Evolutionary conservation across 2,113 vertebrate species (phyloP).

Genomic region (Tor tambroides): DNA sequence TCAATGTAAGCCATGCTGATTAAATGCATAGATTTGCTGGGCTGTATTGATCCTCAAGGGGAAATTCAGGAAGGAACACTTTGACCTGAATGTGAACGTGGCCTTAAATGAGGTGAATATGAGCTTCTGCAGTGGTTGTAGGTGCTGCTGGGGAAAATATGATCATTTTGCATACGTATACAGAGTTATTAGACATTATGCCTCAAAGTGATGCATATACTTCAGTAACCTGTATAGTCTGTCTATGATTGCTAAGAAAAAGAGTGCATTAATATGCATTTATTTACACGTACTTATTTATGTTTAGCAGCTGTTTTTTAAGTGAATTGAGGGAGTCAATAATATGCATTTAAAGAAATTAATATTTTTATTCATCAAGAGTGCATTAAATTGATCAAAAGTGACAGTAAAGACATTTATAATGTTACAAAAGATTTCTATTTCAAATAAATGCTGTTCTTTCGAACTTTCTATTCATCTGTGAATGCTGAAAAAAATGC

Average conservation of each 20-base stretch:
- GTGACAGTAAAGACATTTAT: too few species aligned
- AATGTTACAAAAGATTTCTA: too few species aligned
- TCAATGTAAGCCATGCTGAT: slow-evolving; percentile 6
- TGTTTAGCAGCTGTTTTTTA: background rate
- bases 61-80: slow-evolving; percentile 26
- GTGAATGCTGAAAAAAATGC: too few species aligned
- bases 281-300: background rate
- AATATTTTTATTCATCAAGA: background rate
- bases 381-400: too few species aligned
- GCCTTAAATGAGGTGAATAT: slow-evolving; percentile 7
- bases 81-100: slow-evolving; percentile 26
- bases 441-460: too few species aligned
- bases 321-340: background rate
- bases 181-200: background rate
- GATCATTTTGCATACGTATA: background rate
- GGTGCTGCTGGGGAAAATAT: background rate
- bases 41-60: slow-evolving; percentile 20
- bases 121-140: background rate
- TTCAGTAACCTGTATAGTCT: background rate
- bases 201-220: background rate
- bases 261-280: background rate
- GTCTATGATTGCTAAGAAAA: background rate
- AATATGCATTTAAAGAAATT: background rate
- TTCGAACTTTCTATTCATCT: too few species aligned
- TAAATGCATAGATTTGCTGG: slow-evolving; percentile 6